Evolutionary conservation across 2,888 invertebrate species (phyloP).

Genomic region (Pelosia muscerda): DNA sequence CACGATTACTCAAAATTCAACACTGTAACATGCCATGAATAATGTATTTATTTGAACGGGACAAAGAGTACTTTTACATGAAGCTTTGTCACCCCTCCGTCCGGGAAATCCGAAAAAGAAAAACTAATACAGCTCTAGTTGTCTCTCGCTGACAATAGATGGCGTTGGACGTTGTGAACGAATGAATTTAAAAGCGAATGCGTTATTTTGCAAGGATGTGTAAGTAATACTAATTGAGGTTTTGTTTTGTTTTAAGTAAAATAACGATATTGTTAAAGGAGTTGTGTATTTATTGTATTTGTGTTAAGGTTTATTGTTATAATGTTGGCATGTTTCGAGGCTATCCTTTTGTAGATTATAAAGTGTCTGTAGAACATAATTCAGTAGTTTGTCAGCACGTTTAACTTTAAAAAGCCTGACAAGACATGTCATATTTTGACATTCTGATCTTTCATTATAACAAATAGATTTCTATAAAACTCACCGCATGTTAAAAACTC

Average conservation of each 20-base stretch:
- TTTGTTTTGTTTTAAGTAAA: constrained; percentile 5
- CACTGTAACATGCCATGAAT: constrained; percentile 70
- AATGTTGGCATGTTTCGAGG: not conserved
- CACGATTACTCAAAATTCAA: constrained; percentile 52
- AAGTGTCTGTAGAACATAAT: not conserved
- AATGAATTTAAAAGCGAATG: constrained; percentile 22
- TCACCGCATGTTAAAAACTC: constrained; percentile 43
- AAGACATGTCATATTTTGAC: not conserved
- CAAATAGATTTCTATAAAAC: constrained; percentile 49
- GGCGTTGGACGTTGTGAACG: constrained; percentile 42
- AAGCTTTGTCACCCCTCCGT: constrained; percentile 59
- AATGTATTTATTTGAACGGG: constrained; percentile 76
- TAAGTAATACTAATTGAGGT: constrained; percentile 26
- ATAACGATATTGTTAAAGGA: not conserved
- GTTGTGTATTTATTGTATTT: not conserved
- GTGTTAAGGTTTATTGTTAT: not conserved
- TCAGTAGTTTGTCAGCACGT: not conserved
- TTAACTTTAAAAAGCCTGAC: not conserved
- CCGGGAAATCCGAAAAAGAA: constrained; percentile 54
- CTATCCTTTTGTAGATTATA: not conserved
- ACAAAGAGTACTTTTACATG: constrained; percentile 74
- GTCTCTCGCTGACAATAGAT: constrained; percentile 44
- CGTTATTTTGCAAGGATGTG: constrained; percentile 16
- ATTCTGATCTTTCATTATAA: constrained; percentile 39
- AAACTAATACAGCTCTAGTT: constrained; percentile 48